These are phyloP conservation scores for Mastigias papua DNA, from an alignment of 30 jellyfish, hydroid and myxozoan species.

Conservation along the genomic window DNA sequence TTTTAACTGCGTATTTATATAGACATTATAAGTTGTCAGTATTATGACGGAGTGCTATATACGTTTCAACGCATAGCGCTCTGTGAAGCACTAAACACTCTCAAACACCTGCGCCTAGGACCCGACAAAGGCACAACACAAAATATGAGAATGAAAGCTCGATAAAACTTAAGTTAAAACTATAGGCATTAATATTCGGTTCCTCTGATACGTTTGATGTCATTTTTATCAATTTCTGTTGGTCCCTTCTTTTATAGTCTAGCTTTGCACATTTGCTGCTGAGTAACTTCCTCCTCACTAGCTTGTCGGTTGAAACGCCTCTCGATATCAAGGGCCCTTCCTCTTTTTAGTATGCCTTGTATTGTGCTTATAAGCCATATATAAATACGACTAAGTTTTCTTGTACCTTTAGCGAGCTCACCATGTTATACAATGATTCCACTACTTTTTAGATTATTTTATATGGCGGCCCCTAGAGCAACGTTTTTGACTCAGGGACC, in stretches of 20 bases:
- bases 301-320: not conserved
- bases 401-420: conserved; percentile 53
- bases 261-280: conserved; percentile 2
- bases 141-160: not conserved
- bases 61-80: too few relatives aligned
- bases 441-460: too few relatives aligned
- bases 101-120: not conserved
- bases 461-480: too few relatives aligned
- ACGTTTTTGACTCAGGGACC: too few relatives aligned
- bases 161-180: conserved; percentile 1
- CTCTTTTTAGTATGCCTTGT: conserved; percentile 35
- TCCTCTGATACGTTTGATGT: conserved; percentile 18
- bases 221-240: conserved; percentile 18
- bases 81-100: too few relatives aligned
- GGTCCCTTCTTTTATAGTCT: conserved; percentile 15
- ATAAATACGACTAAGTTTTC: conserved; percentile 48
- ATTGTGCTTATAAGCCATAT: conserved; percentile 26
- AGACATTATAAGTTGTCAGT: too few relatives aligned
- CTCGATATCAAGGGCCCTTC: conserved; percentile 27
- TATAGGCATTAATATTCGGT: conserved; percentile 13
- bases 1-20: too few relatives aligned
- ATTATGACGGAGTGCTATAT: too few relatives aligned
- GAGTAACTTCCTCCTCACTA: conserved; percentile 17
- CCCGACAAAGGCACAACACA: conserved; percentile 14
- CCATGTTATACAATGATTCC: too few relatives aligned